Conservation (phyloP, 2,888 invertebrate species). For the Elegia similella region DNA sequence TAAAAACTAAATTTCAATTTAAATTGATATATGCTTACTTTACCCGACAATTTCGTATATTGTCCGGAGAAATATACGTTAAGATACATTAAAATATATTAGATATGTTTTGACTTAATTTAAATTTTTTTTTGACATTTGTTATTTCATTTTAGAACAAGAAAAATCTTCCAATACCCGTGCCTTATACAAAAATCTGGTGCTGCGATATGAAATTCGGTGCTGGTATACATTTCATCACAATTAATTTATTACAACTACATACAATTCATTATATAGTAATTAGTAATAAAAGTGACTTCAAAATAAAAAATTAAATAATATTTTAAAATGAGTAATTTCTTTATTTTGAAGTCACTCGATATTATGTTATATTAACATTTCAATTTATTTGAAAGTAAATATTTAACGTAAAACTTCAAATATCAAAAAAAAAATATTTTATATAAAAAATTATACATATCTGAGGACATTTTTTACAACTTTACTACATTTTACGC, state of each 20-base stretch:
- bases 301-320: not conserved
- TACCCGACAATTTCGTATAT: not conserved
- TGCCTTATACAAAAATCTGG: slow-evolving; percentile 2
- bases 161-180: not conserved
- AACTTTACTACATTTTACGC: not conserved
- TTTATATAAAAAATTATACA: not conserved
- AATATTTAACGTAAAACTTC: not conserved
- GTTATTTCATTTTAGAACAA: not conserved
- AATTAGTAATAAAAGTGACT: not conserved
- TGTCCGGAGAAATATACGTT: not conserved
- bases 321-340: not conserved
- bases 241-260: not conserved
- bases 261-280: not conserved
- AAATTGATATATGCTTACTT: not conserved
- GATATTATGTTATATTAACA: not conserved
- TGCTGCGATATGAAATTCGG: not conserved
- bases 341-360: not conserved
- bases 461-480: not conserved
- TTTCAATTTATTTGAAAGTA: not conserved
- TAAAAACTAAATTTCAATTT: not conserved
- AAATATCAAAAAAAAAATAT: not conserved
- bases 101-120: not conserved
- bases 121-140: not conserved
- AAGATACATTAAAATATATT: not conserved
- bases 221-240: slow-evolving; percentile 1